phyloP scores from a whole-genome alignment of 2,888 invertebrate species.

The Lutraria lutraria region DNA sequence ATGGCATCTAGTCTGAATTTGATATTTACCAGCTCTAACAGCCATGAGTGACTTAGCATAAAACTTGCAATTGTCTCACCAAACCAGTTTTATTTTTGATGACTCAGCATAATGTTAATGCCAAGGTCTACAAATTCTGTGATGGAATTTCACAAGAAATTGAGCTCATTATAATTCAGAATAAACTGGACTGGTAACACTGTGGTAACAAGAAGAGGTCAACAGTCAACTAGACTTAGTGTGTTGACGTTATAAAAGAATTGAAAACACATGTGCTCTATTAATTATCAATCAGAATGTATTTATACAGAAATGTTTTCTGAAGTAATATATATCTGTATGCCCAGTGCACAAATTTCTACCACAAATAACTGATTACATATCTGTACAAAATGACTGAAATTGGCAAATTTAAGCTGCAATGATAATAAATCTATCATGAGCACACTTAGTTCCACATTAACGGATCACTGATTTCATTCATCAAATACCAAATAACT shows the following conservation, averaged over 20 bases:
- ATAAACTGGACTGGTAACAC: no score
- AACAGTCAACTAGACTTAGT: no score
- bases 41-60: background rate
- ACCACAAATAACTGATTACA: no score
- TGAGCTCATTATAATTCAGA: no score
- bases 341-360: no score
- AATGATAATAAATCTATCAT: background rate
- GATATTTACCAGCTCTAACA: background rate
- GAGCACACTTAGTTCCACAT: background rate
- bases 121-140: background rate
- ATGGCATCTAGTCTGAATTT: background rate
- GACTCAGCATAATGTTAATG: background rate
- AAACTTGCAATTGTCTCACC: background rate
- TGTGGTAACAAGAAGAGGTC: no score
- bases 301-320: no score
- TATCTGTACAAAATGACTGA: background rate
- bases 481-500: background rate
- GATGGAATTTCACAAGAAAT: no score
- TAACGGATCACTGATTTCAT: slow-evolving; percentile 3
- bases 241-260: no score
- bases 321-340: no score
- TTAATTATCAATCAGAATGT: no score
- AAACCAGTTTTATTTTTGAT: background rate
- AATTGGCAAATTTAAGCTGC: background rate
- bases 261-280: no score